Conservation (phyloP, 1,140 invertebrate genomes). For the Brachionus manjavacas region DNA sequence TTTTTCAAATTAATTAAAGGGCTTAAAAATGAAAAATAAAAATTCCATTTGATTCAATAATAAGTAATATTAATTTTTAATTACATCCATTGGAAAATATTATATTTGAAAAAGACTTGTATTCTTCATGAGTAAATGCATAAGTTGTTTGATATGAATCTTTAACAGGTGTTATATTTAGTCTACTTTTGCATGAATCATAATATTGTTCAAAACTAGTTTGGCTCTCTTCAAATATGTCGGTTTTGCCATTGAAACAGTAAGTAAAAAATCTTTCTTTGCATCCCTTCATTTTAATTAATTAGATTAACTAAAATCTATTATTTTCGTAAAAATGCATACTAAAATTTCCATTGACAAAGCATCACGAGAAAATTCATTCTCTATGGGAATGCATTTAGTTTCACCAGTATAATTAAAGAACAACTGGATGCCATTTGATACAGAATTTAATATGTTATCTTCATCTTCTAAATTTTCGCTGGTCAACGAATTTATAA, state of each 20-base stretch:
- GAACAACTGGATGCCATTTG: constrained; percentile 68
- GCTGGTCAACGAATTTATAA: background rate
- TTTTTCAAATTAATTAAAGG: too few relatives aligned
- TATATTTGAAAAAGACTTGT: constrained; percentile 3
- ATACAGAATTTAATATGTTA: constrained; percentile 62
- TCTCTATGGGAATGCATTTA: constrained; percentile 47
- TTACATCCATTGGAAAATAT: constrained; percentile 25
- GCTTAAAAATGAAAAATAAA: too few relatives aligned
- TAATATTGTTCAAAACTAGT: background rate
- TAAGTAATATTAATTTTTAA: background rate
- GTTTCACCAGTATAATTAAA: constrained; percentile 71
- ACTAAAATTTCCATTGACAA: constrained; percentile 64
- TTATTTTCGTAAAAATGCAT: too few relatives aligned
- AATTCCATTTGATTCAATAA: background rate
- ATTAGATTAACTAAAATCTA: background rate
- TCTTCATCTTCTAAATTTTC: constrained; percentile 47
- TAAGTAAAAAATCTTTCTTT: constrained; percentile 3
- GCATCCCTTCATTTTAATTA: background rate
- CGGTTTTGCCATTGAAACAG: background rate
- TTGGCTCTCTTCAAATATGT: background rate
- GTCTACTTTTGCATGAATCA: constrained; percentile 1
- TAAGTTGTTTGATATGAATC: background rate
- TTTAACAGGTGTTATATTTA: background rate
- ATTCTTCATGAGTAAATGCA: constrained; percentile 1
- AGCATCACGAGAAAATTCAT: constrained; percentile 61